Conservation (phyloP, 2,888 invertebrate genomes). For the Troides oblongomaculatus region DNA sequence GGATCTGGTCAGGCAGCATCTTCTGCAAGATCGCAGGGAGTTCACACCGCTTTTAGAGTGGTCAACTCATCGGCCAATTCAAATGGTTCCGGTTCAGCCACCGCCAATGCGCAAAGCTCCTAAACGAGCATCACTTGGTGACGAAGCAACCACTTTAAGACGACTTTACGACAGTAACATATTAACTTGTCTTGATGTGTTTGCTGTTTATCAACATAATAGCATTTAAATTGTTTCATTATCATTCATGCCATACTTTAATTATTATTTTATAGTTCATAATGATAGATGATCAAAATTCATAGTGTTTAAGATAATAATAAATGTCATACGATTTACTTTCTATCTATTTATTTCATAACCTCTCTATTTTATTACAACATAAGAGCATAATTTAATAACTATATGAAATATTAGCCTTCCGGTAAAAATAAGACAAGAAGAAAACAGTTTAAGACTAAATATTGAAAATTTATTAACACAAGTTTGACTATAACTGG, state of each 20-base stretch:
- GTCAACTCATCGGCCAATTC: constrained; percentile 57
- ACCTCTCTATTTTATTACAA: no score
- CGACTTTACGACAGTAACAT: constrained; percentile 49
- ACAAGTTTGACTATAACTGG: no score
- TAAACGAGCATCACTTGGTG: constrained; percentile 35
- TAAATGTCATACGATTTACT: neutral
- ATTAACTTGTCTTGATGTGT: constrained; percentile 72
- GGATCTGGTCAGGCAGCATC: constrained; percentile 59
- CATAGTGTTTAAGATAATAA: neutral
- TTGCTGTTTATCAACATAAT: constrained; percentile 45
- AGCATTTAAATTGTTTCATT: constrained; percentile 10
- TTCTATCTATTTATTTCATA: neutral
- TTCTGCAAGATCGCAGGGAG: constrained; percentile 51
- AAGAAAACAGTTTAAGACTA: no score
- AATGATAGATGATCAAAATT: neutral
- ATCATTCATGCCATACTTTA: neutral
- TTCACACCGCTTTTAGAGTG: constrained; percentile 52
- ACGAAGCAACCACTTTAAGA: constrained; percentile 67
- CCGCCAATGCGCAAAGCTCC: constrained; percentile 54
- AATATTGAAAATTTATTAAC: no score
- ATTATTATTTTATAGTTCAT: neutral
- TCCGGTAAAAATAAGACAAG: no score
- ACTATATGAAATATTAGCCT: no score
- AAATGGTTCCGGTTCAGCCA: constrained; percentile 53
- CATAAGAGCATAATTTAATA: no score